Percentiles rank a stretch among this genome's conserved stretches.
Conservation (phyloP, 2,797 vertebrate species). For the Micromesistius poutassou region DNA sequence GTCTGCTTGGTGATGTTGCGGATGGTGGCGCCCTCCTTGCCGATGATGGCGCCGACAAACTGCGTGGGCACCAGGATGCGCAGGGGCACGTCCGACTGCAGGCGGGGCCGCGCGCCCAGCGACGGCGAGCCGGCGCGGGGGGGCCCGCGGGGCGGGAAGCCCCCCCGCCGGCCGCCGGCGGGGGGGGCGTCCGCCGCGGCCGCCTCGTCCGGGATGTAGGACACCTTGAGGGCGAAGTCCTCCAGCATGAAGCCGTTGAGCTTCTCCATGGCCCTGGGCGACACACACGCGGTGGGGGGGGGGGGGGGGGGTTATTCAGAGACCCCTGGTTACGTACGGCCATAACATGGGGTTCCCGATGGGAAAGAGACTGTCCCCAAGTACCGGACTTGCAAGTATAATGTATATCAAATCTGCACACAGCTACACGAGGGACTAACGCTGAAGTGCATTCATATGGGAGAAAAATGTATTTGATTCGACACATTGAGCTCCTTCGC, state of each 20-base stretch:
- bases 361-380: background rate
- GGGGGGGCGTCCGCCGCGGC: constrained; percentile 76
- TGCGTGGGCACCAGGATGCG: constrained; percentile 95
- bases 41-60: constrained; percentile 97
- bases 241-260: constrained; percentile 95
- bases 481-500: background rate
- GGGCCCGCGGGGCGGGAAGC: constrained; percentile 82
- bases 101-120: constrained; percentile 82
- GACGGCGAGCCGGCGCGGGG: constrained; percentile 86
- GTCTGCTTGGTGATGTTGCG: constrained; percentile 98
- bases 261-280: constrained; percentile 92
- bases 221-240: constrained; percentile 91
- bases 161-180: constrained; percentile 80
- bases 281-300: no score
- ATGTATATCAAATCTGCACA: no score
- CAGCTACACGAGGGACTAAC: no score
- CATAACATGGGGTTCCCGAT: no score
- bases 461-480: background rate
- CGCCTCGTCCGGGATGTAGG: constrained; percentile 94
- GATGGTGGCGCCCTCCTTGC: constrained; percentile 97
- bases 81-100: constrained; percentile 89
- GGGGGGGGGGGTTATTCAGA: background rate
- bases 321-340: background rate
- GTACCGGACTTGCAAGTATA: background rate
- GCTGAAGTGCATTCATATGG: background rate